Evolutionary conservation across 2,113 vertebrate species (phyloP).

Genomic region (Calidris pugnax): DNA sequence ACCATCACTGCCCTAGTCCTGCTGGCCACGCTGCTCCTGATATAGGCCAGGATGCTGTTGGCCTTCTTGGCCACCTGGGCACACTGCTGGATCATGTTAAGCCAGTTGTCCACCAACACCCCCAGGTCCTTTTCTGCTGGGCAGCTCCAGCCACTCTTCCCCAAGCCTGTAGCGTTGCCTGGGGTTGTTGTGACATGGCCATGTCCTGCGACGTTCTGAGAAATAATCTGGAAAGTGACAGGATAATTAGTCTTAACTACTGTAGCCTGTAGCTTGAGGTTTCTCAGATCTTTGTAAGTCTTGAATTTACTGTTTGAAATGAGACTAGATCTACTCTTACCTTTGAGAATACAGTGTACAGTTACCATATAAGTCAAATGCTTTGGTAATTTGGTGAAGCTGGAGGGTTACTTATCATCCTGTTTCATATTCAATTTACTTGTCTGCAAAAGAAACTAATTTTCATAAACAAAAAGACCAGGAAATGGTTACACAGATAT

Average conservation of each 20-base stretch:
- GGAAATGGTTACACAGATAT: not conserved
- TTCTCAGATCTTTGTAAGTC: not conserved
- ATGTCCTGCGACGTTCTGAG: not conserved
- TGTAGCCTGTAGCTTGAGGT: not conserved
- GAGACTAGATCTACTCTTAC: not conserved
- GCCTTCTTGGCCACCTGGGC: too few relatives aligned
- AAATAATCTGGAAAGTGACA: not conserved
- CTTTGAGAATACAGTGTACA: not conserved
- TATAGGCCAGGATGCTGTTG: too few relatives aligned
- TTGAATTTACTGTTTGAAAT: not conserved
- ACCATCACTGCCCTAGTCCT: too few relatives aligned
- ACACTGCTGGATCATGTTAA: too few relatives aligned
- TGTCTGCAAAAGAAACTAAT: not conserved
- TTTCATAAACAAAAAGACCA: not conserved
- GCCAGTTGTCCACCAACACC: too few relatives aligned
- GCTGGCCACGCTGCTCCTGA: too few relatives aligned
- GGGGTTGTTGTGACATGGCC: not conserved
- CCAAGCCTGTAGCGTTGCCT: too few relatives aligned
- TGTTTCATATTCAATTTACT: not conserved
- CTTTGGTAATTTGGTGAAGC: not conserved
- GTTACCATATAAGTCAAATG: not conserved
- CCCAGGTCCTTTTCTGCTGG: too few relatives aligned
- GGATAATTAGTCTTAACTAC: not conserved
- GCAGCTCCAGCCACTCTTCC: too few relatives aligned
- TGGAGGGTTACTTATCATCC: not conserved